A percentile compares a stretch with the other conserved stretches of the same genome.
Conservation (phyloP, 2,113 vertebrate genomes). For the Caloenas nicobarica region DNA sequence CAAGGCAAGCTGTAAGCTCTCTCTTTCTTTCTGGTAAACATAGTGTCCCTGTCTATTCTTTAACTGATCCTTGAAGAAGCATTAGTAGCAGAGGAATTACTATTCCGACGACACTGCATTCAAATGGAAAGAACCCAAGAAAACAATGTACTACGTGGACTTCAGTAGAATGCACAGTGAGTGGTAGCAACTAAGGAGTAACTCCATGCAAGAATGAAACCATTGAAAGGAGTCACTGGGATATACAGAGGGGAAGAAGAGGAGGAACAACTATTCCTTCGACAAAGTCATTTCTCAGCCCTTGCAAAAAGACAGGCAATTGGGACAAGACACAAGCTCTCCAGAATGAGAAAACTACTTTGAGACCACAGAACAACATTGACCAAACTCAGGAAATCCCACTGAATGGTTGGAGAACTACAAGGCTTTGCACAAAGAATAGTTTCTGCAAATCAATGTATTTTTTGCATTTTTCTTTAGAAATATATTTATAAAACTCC, state of each 20-base stretch:
- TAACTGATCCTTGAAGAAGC: background rate
- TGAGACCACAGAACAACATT: background rate
- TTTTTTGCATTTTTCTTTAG: background rate
- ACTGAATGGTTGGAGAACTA: background rate
- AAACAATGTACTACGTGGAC: background rate
- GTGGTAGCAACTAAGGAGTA: background rate
- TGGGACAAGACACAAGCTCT: background rate
- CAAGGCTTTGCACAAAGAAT: background rate
- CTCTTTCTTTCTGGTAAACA: background rate
- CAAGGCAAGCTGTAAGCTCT: background rate
- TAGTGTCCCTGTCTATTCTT: background rate
- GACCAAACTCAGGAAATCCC: background rate
- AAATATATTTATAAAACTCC: background rate
- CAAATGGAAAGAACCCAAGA: background rate
- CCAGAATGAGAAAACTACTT: background rate
- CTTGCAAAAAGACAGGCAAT: background rate
- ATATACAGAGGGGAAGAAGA: background rate
- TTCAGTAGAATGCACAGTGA: background rate
- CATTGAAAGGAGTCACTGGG: background rate
- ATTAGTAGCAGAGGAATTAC: background rate
- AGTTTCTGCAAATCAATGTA: background rate
- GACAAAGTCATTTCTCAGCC: background rate
- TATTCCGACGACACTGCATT: rapidly evolving
- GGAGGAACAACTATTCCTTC: background rate
- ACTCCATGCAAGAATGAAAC: background rate